phyloP scores from a whole-genome alignment of 2,888 invertebrate genomes.

The Acanthosoma haemorrhoidale region DNA sequence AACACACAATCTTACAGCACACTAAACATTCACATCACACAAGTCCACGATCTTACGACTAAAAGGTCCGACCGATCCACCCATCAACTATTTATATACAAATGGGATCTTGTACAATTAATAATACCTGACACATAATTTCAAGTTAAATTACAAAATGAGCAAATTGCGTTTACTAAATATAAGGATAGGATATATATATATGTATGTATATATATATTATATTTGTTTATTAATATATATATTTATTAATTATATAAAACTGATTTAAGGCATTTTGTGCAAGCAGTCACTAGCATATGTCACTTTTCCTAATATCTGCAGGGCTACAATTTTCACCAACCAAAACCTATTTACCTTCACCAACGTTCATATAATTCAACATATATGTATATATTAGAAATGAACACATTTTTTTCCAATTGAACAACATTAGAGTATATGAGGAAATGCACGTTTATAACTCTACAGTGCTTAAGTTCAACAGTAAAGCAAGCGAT shows the following conservation, averaged over 20 bases:
- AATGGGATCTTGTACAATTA: constrained; percentile 9
- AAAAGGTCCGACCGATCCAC: constrained; percentile 26
- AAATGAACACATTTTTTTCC: constrained; percentile 22
- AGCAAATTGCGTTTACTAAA: constrained; percentile 26
- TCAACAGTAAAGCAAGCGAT: constrained; percentile 21
- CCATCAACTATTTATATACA: constrained; percentile 2
- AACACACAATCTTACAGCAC: neutral
- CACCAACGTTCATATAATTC: no score
- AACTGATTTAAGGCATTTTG: constrained; percentile 26
- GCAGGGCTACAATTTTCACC: constrained; percentile 16
- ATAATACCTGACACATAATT: constrained; percentile 12
- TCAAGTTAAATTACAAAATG: constrained; percentile 22
- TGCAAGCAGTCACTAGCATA: constrained; percentile 27
- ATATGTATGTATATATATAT: neutral
- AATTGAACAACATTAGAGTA: constrained; percentile 18
- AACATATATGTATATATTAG: neutral
- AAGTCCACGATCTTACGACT: constrained; percentile 15
- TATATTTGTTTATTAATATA: constrained; percentile 15
- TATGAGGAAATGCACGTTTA: neutral
- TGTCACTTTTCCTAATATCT: constrained; percentile 12
- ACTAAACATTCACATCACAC: constrained; percentile 6
- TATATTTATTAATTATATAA: constrained; percentile 16
- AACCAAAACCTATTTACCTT: neutral
- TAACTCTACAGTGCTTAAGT: constrained; percentile 6
- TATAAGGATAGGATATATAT: constrained; percentile 22